Base-by-base conservation (phyloP, 2,113 vertebrate genomes). In the Madoqua kirkii region DNA sequence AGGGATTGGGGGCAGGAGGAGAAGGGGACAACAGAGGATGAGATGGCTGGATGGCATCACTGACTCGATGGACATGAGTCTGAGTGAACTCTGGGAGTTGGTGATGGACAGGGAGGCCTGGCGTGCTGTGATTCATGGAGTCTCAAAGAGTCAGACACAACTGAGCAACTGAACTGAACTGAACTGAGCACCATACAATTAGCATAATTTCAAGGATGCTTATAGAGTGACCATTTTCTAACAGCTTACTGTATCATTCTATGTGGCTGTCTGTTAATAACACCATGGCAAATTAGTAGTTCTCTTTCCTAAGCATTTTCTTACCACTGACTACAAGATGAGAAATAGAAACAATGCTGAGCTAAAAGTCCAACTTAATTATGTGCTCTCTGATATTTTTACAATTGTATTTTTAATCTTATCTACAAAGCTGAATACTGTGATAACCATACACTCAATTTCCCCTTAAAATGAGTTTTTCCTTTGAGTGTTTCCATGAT, bases 391-490 rank as follows among this genome's bases (percentile, higher is more conserved):
- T 91, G 52, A 90, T 87, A 59, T 14, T 57, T 87, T 52, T 71
- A 14, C 9, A 89, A 29, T 50, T 83, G 52, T 60, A 54, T 92
- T 81, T 87, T 76, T 31, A 95, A 88, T 86, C 60, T 71, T 67
- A 6, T 48, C 71, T 45, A 50, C 36, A 55, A 89, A 84, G 23
- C 31, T 52, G 48, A 89, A 25, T 16, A 3, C 2, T 82, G 5
- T 79, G 64, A 92, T 74, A 71, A 60, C 7, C 25, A 50, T 36
- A 89, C 7, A 54, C 78, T 43, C 25, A 62, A 84, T 13, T 94
- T 90, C 16, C 25, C 81, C 86, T 93, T 90, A 81, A 95, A 98
- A 94, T 45, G n/a, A 87, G 14, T 45, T 76, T 89, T 94, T 62
- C 84, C 90, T 92, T 82, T 85, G 62, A 92, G 64, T 86, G 55